Percentiles rank a stretch among this genome's conserved stretches.
Conservation (phyloP, 2,888 invertebrate genomes). For the Xestoiulus laeticollis region DNA sequence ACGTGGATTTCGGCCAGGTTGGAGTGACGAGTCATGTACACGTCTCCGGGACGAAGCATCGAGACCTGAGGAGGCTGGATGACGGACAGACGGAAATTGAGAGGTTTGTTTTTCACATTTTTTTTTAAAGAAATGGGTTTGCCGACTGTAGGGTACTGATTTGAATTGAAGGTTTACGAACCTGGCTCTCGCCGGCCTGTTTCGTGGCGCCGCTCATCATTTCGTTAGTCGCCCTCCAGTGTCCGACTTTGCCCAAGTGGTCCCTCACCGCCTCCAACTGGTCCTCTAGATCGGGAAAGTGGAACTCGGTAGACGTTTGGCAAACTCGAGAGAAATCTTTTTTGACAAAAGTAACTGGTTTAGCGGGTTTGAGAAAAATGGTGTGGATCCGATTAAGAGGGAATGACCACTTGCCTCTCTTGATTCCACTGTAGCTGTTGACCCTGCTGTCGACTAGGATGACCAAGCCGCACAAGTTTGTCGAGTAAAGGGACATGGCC, state of each 20-base stretch:
- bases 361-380: not conserved
- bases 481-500: constrained; percentile 91
- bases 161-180: not conserved
- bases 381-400: not conserved
- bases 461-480: constrained; percentile 87
- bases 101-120: constrained; percentile 1
- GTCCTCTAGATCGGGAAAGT: constrained; percentile 85
- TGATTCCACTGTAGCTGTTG: constrained; percentile 72
- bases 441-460: constrained; percentile 77
- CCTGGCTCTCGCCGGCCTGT: not conserved
- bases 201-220: not conserved
- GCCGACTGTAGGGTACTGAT: too few relatives aligned
- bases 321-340: constrained; percentile 77
- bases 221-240: constrained; percentile 56
- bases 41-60: constrained; percentile 79
- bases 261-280: constrained; percentile 74
- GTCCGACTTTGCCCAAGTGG: constrained; percentile 54
- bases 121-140: too few relatives aligned
- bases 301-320: constrained; percentile 89
- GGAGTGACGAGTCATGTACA: constrained; percentile 74
- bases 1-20: constrained; percentile 94
- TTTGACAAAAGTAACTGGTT: constrained; percentile 57
- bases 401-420: constrained; percentile 67
- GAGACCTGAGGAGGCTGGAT: constrained; percentile 46
- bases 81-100: too few relatives aligned